A percentile compares a stretch with the other conserved stretches of the same genome.
Conservation (phyloP, 2,113 vertebrate genomes). For the Procavia capensis region DNA sequence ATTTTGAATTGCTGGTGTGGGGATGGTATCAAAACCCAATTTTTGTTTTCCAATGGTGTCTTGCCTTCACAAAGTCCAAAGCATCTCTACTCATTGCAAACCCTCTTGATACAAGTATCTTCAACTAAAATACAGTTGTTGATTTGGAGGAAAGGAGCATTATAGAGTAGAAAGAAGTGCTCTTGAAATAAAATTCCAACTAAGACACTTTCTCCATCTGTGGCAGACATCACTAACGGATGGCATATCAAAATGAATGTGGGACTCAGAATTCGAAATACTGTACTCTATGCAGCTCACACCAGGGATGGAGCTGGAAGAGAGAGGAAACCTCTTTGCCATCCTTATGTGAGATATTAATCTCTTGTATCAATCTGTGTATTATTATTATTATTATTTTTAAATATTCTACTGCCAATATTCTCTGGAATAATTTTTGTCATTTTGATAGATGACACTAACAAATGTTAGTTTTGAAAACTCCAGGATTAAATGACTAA, state of each 20-base stretch:
- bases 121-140: background rate
- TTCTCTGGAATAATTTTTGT: background rate
- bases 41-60: background rate
- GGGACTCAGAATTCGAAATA: background rate
- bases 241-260: background rate
- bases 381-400: background rate
- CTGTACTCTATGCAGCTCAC: background rate
- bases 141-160: background rate
- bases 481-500: background rate
- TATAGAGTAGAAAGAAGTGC: background rate
- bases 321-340: background rate
- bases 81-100: background rate
- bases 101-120: background rate
- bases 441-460: background rate
- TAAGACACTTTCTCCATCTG: background rate
- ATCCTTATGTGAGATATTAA: background rate
- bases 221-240: background rate
- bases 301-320: background rate
- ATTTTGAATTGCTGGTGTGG: background rate
- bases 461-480: background rate
- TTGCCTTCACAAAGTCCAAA: background rate
- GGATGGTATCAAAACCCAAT: background rate
- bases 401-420: background rate
- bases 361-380: background rate
- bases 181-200: background rate